Evolutionary conservation across 2,113 vertebrate genomes (phyloP).

Genomic region (Ovibos moschatus): DNA sequence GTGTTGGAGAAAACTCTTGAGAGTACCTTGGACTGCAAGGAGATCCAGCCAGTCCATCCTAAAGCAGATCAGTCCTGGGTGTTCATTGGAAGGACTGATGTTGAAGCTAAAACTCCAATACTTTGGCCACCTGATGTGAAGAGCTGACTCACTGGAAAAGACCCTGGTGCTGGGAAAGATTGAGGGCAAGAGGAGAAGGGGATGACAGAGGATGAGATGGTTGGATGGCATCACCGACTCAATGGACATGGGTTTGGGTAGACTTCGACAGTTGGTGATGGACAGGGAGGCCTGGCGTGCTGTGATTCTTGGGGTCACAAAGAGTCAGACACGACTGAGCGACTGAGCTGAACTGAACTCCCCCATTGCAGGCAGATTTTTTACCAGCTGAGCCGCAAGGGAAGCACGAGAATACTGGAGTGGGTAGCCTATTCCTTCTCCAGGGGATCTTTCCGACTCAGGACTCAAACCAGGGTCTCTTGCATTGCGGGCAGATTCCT

Average conservation of each 20-base stretch:
- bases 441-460: neutral
- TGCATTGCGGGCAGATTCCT: neutral
- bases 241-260: neutral
- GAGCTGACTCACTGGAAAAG: neutral
- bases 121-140: neutral
- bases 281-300: neutral
- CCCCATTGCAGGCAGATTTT: neutral
- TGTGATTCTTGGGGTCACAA: neutral
- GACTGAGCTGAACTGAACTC: neutral
- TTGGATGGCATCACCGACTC: neutral
- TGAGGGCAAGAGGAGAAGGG: neutral
- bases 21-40: neutral
- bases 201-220: neutral
- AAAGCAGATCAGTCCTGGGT: neutral
- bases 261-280: neutral
- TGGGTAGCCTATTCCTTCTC: neutral
- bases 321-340: neutral
- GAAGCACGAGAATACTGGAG: neutral
- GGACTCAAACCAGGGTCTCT: neutral
- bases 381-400: neutral
- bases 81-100: neutral
- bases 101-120: neutral
- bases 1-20: neutral
- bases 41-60: neutral
- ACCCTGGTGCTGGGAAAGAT: neutral